These are phyloP conservation scores for Pangasius krempfi DNA, from an alignment of 2,797 vertebrate species.

Conservation along the genomic window DNA sequence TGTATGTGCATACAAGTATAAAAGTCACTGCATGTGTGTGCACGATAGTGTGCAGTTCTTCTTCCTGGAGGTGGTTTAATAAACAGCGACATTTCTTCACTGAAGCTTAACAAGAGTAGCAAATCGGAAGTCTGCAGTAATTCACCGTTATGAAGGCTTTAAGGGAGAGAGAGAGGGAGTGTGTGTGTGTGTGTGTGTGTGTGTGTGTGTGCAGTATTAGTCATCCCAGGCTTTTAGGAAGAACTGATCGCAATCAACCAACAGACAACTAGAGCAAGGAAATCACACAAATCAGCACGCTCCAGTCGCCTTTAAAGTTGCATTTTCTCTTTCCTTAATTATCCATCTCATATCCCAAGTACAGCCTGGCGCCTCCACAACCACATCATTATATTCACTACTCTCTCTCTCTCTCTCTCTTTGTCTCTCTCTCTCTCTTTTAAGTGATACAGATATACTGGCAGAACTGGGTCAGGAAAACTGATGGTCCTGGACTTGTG, in stretches of 20 bases:
- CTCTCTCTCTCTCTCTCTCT: neutral
- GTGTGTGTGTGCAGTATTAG: conserved; percentile 13
- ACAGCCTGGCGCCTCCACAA: conserved; percentile 55
- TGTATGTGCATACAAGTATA: neutral
- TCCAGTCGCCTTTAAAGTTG: conserved; percentile 41
- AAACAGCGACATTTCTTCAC: conserved; percentile 22
- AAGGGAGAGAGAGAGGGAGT: neutral
- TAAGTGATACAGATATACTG: conserved; percentile 63
- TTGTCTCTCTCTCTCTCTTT: neutral
- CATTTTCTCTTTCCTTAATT: conserved; percentile 63
- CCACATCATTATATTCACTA: conserved; percentile 61
- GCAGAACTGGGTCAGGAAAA: conserved; percentile 73
- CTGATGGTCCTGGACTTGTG: conserved; percentile 56
- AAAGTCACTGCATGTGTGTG: neutral
- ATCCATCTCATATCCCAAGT: conserved; percentile 58
- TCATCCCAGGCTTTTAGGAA: conserved; percentile 32
- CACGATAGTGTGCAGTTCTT: neutral
- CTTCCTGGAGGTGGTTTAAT: conserved; percentile 21
- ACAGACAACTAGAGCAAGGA: conserved; percentile 24
- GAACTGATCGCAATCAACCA: conserved; percentile 23
- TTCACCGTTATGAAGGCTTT: neutral
- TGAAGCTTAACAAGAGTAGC: conserved; percentile 19
- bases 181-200: conserved; percentile 5
- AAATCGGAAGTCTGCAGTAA: neutral
- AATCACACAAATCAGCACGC: conserved; percentile 3